These are phyloP conservation scores for Elephantulus edwardii DNA, from an alignment of 2,113 vertebrate species.

Conservation along the genomic window DNA sequence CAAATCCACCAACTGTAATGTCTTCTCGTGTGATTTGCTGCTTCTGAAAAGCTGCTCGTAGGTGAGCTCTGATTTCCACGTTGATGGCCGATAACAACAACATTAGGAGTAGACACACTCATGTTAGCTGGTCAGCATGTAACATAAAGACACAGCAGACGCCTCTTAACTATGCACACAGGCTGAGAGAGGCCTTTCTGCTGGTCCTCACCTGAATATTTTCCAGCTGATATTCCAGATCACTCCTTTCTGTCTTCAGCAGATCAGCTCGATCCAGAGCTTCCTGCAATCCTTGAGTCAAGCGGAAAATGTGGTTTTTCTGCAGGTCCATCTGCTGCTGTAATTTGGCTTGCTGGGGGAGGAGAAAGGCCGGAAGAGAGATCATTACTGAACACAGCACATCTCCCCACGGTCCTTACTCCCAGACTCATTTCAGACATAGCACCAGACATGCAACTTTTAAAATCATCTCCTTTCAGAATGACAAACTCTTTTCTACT, in stretches of 20 bases:
- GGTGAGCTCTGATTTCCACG: too few relatives aligned
- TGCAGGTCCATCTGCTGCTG: conserved; percentile 99
- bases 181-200: background rate
- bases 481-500: background rate
- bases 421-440: background rate
- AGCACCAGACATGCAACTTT: background rate
- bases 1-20: too few relatives aligned
- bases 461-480: conserved; percentile 18
- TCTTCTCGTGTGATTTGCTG: too few relatives aligned
- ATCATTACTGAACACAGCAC: background rate
- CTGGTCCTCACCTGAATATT: conserved; percentile 94
- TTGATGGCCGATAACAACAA: too few relatives aligned
- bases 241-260: conserved; percentile 97
- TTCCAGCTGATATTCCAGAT: conserved; percentile 97
- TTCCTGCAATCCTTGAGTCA: conserved; percentile 98
- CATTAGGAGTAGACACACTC: background rate
- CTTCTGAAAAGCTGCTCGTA: too few relatives aligned
- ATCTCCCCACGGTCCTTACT: background rate
- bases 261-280: conserved; percentile 97
- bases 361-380: conserved; percentile 36
- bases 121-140: background rate
- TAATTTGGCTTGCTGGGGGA: conserved; percentile 93
- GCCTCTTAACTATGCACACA: too few relatives aligned
- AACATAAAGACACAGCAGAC: background rate
- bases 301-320: conserved; percentile 97